These are phyloP conservation scores for Spilarctia lutea DNA, from an alignment of 2,888 invertebrate genomes.

Conservation along the genomic window DNA sequence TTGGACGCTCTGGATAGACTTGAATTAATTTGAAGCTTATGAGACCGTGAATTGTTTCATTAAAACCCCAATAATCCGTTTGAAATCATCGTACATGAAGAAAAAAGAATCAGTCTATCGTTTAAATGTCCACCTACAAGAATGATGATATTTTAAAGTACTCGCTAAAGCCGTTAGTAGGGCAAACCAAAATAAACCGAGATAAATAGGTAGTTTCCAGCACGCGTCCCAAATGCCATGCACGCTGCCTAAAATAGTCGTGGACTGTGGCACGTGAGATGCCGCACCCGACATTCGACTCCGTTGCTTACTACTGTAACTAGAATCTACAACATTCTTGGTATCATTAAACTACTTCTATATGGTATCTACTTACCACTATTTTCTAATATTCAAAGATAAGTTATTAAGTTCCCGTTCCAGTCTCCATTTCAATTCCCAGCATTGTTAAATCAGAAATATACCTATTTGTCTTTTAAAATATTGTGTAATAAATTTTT, in stretches of 20 bases:
- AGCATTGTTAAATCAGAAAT: neutral
- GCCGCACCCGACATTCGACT: constrained; percentile 70
- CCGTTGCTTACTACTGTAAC: constrained; percentile 37
- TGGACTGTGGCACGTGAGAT: constrained; percentile 56
- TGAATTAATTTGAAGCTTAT: constrained; percentile 67
- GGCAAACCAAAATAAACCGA: constrained; percentile 78
- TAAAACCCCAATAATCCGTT: constrained; percentile 51
- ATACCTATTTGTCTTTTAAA: neutral
- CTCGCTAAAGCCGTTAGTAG: constrained; percentile 65
- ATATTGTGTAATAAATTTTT: neutral
- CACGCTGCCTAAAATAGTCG: constrained; percentile 79
- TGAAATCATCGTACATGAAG: constrained; percentile 12
- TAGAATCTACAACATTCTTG: neutral
- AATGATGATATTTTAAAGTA: constrained; percentile 41
- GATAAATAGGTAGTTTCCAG: constrained; percentile 80
- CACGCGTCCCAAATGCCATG: constrained; percentile 80
- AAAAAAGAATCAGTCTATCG: neutral
- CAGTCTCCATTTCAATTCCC: neutral
- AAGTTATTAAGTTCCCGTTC: neutral
- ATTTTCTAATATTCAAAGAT: neutral
- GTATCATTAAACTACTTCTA: neutral
- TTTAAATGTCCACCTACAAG: neutral
- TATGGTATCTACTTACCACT: neutral
- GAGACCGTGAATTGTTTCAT: constrained; percentile 67
- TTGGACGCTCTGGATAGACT: constrained; percentile 58